phyloP scores from a whole-genome alignment of 2,797 vertebrate species.

The Ptychobarbus kaznakovi region DNA sequence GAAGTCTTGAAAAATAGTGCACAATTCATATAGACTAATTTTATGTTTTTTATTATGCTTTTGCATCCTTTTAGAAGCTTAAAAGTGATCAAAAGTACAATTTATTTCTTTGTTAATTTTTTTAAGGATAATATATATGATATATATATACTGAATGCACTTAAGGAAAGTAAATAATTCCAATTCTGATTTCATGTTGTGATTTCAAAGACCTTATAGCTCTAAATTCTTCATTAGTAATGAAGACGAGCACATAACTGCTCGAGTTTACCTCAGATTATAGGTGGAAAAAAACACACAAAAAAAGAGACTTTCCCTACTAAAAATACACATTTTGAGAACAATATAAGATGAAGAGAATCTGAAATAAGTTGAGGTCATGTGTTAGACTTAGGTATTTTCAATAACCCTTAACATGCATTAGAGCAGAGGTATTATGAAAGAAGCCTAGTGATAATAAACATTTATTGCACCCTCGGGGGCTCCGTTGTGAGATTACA shows the following conservation, averaged over 20 bases:
- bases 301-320: too few species aligned
- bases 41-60: not conserved
- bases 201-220: not conserved
- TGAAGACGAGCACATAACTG: not conserved
- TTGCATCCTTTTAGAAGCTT: not conserved
- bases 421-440: conserved; percentile 75
- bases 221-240: not conserved
- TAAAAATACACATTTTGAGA: not conserved
- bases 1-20: not conserved
- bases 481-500: conserved; percentile 74
- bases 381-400: conserved; percentile 76
- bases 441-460: conserved; percentile 81
- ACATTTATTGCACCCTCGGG: conserved; percentile 81
- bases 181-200: not conserved
- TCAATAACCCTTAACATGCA: conserved; percentile 80
- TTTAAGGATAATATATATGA: not conserved
- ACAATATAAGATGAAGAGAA: conserved; percentile 50
- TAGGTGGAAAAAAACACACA: not conserved
- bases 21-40: not conserved
- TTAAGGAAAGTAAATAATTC: not conserved
- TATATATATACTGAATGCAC: not conserved
- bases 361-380: conserved; percentile 73
- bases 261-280: not conserved
- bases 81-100: not conserved
- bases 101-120: not conserved